A percentile compares a stretch with the other conserved stretches of the same genome.
These are phyloP conservation scores for Cheilinus undulatus DNA, from an alignment of 2,113 vertebrate genomes.

Conservation along the genomic window DNA sequence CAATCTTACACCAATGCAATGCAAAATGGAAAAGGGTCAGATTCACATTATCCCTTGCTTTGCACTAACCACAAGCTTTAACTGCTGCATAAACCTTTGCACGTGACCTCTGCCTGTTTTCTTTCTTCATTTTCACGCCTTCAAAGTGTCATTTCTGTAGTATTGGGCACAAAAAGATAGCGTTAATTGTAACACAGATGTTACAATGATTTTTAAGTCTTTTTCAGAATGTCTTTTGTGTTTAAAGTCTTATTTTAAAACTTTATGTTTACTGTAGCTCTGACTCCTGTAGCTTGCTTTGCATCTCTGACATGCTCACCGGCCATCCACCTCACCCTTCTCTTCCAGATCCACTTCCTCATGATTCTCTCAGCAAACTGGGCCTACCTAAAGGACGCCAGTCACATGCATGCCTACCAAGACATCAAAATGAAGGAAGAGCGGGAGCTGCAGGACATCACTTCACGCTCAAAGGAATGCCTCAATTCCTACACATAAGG, in stretches of 20 bases:
- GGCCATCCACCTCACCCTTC: conserved; percentile 97
- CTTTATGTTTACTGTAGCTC: conserved; percentile 79
- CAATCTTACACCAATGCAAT: neutral
- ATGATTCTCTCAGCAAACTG: conserved; percentile 99
- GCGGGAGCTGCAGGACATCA: conserved; percentile 98
- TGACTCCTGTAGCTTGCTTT: conserved; percentile 92
- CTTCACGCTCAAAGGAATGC: conserved; percentile 98
- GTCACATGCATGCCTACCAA: conserved; percentile 99
- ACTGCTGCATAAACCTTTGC: conserved; percentile 59
- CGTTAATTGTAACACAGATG: conserved; percentile 43
- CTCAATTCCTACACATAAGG: conserved; percentile 99
- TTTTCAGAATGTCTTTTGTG: conserved; percentile 24
- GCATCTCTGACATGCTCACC: conserved; percentile 94
- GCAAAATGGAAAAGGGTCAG: conserved; percentile 16
- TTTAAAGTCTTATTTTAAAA: conserved; percentile 48
- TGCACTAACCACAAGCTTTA: conserved; percentile 69
- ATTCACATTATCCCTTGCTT: conserved; percentile 48
- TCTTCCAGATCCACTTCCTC: conserved; percentile 99
- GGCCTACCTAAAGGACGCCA: conserved; percentile 99
- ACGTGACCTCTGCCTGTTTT: conserved; percentile 28
- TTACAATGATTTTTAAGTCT: conserved; percentile 14
- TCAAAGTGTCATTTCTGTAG: conserved; percentile 47
- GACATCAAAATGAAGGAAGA: conserved; percentile 99
- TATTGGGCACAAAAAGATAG: conserved; percentile 26
- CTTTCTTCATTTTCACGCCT: conserved; percentile 26